Evolutionary conservation across 2,113 vertebrate species (phyloP).

Genomic region (Riparia riparia): DNA sequence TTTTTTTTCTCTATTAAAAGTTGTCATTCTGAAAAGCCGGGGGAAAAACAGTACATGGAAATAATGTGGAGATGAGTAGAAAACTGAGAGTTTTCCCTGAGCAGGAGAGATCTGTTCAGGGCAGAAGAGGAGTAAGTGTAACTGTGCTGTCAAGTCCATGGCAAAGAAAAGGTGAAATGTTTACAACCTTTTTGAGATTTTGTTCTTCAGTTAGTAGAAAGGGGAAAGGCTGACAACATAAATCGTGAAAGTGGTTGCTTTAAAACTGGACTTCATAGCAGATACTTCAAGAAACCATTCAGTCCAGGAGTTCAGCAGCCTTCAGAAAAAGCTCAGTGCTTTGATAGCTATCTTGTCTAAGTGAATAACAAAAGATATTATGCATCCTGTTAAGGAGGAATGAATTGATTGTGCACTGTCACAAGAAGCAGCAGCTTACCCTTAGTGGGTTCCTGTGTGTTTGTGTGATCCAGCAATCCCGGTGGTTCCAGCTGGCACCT

Average conservation of each 20-base stretch:
- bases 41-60: rapidly evolving
- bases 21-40: not conserved
- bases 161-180: not conserved
- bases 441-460: not conserved
- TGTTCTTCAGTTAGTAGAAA: not conserved
- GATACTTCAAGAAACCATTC: not conserved
- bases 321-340: not conserved
- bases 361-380: not conserved
- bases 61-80: not conserved
- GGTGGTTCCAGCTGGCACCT: not conserved
- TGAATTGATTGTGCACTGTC: not conserved
- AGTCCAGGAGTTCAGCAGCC: not conserved
- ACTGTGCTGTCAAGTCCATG: not conserved
- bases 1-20: not conserved
- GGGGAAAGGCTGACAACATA: not conserved
- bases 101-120: not conserved
- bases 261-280: not conserved
- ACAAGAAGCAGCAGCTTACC: not conserved
- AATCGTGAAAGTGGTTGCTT: not conserved
- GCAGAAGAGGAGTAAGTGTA: not conserved
- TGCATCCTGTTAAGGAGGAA: not conserved
- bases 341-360: not conserved
- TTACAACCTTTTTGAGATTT: not conserved
- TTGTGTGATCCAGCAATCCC: not conserved
- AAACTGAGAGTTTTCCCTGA: not conserved